Conservation (phyloP, 1,140 invertebrate genomes). For the Drosophila lowei region DNA sequence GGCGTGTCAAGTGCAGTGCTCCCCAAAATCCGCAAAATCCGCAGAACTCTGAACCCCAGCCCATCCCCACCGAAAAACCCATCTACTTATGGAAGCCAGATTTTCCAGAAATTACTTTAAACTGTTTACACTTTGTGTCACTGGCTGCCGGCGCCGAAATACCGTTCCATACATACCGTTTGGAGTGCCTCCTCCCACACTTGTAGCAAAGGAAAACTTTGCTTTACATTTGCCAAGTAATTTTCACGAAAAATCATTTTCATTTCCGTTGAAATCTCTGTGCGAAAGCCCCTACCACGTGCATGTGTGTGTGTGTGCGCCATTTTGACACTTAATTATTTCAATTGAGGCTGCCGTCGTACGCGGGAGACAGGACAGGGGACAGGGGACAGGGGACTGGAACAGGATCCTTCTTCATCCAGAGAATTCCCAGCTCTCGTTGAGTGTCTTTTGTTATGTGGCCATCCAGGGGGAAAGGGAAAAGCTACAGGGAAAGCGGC, state of each 20-base stretch:
- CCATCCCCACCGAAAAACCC: background rate
- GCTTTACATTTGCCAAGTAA: constrained; percentile 58
- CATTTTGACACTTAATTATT: constrained; percentile 77
- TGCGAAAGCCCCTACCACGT: background rate
- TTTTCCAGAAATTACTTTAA: constrained; percentile 54
- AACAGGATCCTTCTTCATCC: background rate
- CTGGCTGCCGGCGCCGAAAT: constrained; percentile 5
- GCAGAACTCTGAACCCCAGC: constrained; percentile 8
- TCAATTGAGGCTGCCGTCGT: constrained; percentile 59
- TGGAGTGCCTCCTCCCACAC: background rate
- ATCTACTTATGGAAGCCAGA: constrained; percentile 11
- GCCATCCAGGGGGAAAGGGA: background rate
- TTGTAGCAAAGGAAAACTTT: constrained; percentile 8
- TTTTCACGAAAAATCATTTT: constrained; percentile 67
- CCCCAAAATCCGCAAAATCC: constrained; percentile 35
- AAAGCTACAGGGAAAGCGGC: background rate
- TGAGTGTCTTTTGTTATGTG: constrained; percentile 52
- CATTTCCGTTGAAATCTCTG: constrained; percentile 36
- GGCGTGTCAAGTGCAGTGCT: constrained; percentile 53
- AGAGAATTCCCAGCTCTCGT: constrained; percentile 17
- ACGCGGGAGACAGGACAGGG: constrained; percentile 1
- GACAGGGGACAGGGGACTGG: too few species aligned
- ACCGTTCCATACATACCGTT: background rate
- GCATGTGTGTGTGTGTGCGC: constrained; percentile 13
- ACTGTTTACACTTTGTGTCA: constrained; percentile 65